Evolutionary conservation across 2,797 vertebrate species (phyloP).

Genomic region (Brotula barbata): DNA sequence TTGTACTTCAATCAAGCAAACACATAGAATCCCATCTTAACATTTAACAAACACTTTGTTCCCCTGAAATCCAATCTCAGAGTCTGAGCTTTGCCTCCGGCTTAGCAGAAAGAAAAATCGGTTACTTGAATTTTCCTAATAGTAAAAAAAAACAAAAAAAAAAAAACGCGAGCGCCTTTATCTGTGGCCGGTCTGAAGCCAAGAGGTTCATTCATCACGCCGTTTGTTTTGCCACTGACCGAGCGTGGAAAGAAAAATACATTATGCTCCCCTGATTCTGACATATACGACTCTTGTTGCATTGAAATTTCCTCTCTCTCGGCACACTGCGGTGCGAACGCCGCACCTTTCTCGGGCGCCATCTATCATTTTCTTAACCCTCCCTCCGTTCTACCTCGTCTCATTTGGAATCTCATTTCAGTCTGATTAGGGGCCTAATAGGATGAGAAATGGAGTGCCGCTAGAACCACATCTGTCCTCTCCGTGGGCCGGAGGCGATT

Average conservation of each 20-base stretch:
- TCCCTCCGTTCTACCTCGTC: constrained; percentile 35
- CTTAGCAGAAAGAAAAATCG: constrained; percentile 9
- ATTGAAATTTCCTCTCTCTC: constrained; percentile 10
- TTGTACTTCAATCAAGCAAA: constrained; percentile 15
- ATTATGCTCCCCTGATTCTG: constrained; percentile 22
- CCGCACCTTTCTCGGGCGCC: constrained; percentile 50
- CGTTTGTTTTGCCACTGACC: constrained; percentile 22
- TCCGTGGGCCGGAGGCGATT: constrained; percentile 36
- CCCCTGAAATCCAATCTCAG: constrained; percentile 13
- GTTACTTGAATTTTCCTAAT: constrained; percentile 1
- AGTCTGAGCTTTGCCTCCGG: constrained; percentile 6
- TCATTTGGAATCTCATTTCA: constrained; percentile 63
- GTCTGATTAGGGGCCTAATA: constrained; percentile 70
- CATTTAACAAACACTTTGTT: constrained; percentile 22
- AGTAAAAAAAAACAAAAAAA: constrained; percentile 25
- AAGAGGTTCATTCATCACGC: constrained; percentile 33
- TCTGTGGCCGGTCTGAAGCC: constrained; percentile 1
- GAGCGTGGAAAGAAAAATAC: constrained; percentile 40
- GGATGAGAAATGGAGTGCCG: constrained; percentile 66
- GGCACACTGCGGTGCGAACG: constrained; percentile 8
- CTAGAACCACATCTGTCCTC: constrained; percentile 47
- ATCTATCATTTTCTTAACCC: constrained; percentile 41
- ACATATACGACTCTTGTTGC: constrained; percentile 22
- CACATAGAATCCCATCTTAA: constrained; percentile 2
- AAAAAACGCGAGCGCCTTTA: constrained; percentile 16